A percentile compares a stretch with the other conserved stretches of the same genome.
Evolutionary conservation across 2,797 vertebrate species (phyloP).

Genomic region (Oceanodroma leucorhoa): DNA sequence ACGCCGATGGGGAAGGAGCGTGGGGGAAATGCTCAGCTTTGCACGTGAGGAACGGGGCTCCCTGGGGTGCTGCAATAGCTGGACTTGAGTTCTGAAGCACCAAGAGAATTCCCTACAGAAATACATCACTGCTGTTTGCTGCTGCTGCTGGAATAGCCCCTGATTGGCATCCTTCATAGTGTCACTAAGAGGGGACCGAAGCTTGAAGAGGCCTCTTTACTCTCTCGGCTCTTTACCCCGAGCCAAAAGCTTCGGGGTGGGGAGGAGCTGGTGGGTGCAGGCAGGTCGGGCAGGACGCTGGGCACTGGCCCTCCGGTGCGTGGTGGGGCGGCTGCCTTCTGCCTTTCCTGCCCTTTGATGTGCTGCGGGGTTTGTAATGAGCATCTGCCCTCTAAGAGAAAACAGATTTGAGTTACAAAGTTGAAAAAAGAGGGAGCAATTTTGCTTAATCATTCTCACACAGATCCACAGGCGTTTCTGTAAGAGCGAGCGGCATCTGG

Average conservation of each 20-base stretch:
- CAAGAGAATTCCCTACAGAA: neutral
- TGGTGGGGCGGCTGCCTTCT: neutral
- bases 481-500: slow-evolving; percentile 13
- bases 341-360: slow-evolving; percentile 58
- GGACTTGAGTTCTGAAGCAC: neutral
- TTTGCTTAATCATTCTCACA: slow-evolving; percentile 44
- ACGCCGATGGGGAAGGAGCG: fast-evolving
- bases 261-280: neutral
- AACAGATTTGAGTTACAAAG: slow-evolving; percentile 55
- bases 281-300: neutral
- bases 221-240: neutral
- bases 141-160: neutral
- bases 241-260: neutral
- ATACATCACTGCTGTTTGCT: neutral
- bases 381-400: slow-evolving; percentile 62
- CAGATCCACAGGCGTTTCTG: neutral
- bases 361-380: slow-evolving; percentile 16
- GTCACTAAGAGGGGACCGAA: fast-evolving
- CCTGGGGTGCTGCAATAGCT: neutral
- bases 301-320: neutral
- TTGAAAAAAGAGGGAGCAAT: slow-evolving; percentile 27
- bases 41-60: neutral
- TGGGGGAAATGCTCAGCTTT: neutral
- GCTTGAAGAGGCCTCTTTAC: neutral
- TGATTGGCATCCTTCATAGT: neutral